A percentile compares a stretch with the other conserved stretches of the same genome.
Evolutionary conservation across 2,113 vertebrate species (phyloP).

Genomic region (Collichthys lucidus): DNA sequence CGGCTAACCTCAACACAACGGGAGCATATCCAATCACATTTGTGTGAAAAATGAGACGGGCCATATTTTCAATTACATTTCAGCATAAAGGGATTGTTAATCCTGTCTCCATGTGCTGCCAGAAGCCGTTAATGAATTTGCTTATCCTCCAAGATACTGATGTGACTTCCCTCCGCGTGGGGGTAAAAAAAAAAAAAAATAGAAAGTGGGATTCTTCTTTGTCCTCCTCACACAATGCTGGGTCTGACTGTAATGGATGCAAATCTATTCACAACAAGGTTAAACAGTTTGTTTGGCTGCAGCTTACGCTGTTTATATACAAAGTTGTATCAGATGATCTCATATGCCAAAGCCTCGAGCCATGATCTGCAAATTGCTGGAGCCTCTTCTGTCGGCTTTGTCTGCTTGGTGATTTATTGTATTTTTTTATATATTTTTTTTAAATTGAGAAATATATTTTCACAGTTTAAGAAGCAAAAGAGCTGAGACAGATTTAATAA

Average conservation of each 20-base stretch:
- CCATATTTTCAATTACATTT: slow-evolving; percentile 86
- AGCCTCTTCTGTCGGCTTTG: slow-evolving; percentile 44
- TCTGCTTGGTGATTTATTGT: slow-evolving; percentile 56
- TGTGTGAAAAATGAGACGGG: slow-evolving; percentile 81
- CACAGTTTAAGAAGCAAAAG: not conserved
- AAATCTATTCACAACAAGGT: slow-evolving; percentile 78
- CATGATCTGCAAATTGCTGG: slow-evolving; percentile 20
- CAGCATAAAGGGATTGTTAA: slow-evolving; percentile 85
- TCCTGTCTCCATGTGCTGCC: slow-evolving; percentile 78
- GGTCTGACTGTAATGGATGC: slow-evolving; percentile 73
- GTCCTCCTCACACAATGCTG: slow-evolving; percentile 58
- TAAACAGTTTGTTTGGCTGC: slow-evolving; percentile 78
- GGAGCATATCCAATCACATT: slow-evolving; percentile 84
- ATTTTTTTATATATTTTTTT: slow-evolving; percentile 39
- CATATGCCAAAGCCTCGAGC: slow-evolving; percentile 42
- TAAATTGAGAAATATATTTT: slow-evolving; percentile 42
- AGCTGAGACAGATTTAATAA: not conserved
- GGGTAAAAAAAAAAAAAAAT: slow-evolving; percentile 11
- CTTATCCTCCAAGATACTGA: slow-evolving; percentile 80
- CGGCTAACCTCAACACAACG: slow-evolving; percentile 76
- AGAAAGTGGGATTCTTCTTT: slow-evolving; percentile 60
- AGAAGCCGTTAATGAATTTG: slow-evolving; percentile 85
- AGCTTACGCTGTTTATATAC: slow-evolving; percentile 70
- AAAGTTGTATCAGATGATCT: slow-evolving; percentile 68
- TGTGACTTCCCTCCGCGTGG: slow-evolving; percentile 67